phyloP scores from a whole-genome alignment of 2,113 vertebrate genomes.

The Meles meles region DNA sequence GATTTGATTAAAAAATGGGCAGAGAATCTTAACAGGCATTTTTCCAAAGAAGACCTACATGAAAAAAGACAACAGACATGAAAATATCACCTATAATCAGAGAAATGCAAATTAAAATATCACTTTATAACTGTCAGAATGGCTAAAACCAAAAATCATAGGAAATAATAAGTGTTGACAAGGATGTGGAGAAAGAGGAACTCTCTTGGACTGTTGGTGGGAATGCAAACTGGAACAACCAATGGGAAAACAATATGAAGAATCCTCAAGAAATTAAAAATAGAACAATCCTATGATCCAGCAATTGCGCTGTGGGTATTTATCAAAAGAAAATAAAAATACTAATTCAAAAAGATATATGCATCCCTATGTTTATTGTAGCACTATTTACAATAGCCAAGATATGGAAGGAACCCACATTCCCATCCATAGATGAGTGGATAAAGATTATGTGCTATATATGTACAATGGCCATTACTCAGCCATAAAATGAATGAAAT shows the following conservation, averaged over 20 bases:
- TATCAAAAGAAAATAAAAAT: background rate
- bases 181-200: background rate
- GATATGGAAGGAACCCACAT: background rate
- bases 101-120: background rate
- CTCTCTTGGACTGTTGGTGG: background rate
- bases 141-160: background rate
- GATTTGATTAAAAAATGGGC: background rate
- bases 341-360: background rate
- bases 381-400: background rate
- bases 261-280: background rate
- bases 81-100: background rate
- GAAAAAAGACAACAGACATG: background rate
- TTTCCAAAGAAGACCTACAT: background rate
- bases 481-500: background rate
- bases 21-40: background rate
- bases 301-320: background rate
- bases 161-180: background rate
- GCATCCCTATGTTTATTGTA: background rate
- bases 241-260: background rate
- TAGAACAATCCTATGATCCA: background rate
- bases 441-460: background rate
- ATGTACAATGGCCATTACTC: background rate
- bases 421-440: background rate
- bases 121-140: background rate
- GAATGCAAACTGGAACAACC: background rate